Conservation (phyloP, 2,113 vertebrate species). For the Tenebrosternarchus preto region DNA sequence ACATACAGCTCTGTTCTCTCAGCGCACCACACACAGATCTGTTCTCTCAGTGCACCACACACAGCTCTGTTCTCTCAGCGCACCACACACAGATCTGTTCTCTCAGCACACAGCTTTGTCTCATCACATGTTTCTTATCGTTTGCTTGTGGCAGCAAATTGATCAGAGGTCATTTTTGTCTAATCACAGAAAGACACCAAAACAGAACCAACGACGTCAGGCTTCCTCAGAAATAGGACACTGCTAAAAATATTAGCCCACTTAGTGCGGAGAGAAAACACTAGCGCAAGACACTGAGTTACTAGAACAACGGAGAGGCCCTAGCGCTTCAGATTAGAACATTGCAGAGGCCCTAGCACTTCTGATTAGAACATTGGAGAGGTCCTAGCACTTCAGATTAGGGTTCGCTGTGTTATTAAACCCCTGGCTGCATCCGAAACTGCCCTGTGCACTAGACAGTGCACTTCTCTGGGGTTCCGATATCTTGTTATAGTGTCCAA, state of each 20-base stretch:
- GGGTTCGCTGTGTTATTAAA: background rate
- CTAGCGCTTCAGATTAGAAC: background rate
- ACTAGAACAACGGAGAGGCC: constrained; percentile 36
- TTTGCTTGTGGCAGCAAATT: constrained; percentile 32
- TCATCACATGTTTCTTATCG: background rate
- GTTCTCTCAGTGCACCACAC: no score
- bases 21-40: no score
- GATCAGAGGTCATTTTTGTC: constrained; percentile 27
- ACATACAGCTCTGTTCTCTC: no score
- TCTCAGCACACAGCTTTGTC: background rate
- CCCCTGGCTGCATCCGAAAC: no score
- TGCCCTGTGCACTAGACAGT: no score
- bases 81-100: no score
- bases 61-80: no score
- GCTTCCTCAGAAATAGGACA: constrained; percentile 65
- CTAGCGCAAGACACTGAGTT: constrained; percentile 28
- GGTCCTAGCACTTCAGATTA: background rate
- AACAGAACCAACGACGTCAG: constrained; percentile 61
- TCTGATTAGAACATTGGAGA: constrained; percentile 38
- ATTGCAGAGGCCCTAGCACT: no score
- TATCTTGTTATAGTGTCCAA: no score
- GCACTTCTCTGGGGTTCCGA: no score
- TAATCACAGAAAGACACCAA: constrained; percentile 51
- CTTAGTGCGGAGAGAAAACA: constrained; percentile 58
- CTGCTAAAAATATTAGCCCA: constrained; percentile 75